A percentile compares a stretch with the other conserved stretches of the same genome.
Conservation (phyloP, 2,797 vertebrate genomes). For the Cottoperca gobio region DNA sequence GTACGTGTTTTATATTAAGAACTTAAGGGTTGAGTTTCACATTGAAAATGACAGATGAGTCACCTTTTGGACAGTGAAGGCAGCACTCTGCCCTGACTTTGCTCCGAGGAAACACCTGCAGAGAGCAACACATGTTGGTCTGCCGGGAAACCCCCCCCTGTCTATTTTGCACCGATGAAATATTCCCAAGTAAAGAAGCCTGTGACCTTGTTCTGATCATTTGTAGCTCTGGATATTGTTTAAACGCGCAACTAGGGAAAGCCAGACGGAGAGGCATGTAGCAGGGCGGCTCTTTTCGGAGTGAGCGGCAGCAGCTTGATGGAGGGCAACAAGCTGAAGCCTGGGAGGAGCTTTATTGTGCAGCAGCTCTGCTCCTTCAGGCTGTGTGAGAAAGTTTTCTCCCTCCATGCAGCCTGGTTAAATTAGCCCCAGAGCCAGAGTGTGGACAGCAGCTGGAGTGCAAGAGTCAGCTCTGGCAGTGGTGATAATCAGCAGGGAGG, state of each 20-base stretch:
- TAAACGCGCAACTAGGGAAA: slow-evolving; percentile 40
- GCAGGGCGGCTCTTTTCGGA: slow-evolving; percentile 12
- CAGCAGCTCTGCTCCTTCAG: slow-evolving; percentile 39
- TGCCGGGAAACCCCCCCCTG: slow-evolving; percentile 37
- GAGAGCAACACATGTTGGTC: slow-evolving; percentile 56
- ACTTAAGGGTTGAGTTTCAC: slow-evolving; percentile 46
- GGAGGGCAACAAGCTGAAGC: slow-evolving; percentile 30
- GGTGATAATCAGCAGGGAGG: slow-evolving; percentile 86
- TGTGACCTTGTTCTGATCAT: slow-evolving; percentile 48
- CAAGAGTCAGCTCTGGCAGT: slow-evolving; percentile 81
- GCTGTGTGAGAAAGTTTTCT: slow-evolving; percentile 78
- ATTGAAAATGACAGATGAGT: slow-evolving; percentile 56
- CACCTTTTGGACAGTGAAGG: slow-evolving; percentile 50
- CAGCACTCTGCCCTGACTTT: slow-evolving; percentile 48
- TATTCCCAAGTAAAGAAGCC: slow-evolving; percentile 45
- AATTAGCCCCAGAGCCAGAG: slow-evolving; percentile 81
- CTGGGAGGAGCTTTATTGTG: slow-evolving; percentile 30
- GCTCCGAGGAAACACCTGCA: slow-evolving; percentile 81
- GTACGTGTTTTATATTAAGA: slow-evolving; percentile 57
- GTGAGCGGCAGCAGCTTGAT: slow-evolving; percentile 29
- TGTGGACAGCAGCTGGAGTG: slow-evolving; percentile 85
- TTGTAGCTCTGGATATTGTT: slow-evolving; percentile 67
- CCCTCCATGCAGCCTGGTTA: slow-evolving; percentile 76
- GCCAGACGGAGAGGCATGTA: slow-evolving; percentile 37
- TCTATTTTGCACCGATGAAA: slow-evolving; percentile 59